Base-by-base conservation (phyloP, 2,113 vertebrate genomes). In the Psilopsiagon aurifrons region DNA sequence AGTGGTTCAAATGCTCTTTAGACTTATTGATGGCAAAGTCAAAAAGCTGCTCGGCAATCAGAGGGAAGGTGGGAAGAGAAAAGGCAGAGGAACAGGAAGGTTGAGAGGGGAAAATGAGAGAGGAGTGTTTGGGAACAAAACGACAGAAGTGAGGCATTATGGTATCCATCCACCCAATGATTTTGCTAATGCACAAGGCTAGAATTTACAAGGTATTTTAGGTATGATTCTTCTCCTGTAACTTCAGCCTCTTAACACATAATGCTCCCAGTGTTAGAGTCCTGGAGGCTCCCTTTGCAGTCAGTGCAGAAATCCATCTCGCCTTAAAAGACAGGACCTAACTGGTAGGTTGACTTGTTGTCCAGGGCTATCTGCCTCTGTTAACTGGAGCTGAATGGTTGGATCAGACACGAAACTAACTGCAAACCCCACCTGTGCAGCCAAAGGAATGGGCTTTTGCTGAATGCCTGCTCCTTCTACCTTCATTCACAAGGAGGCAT, bases 21-120 rank as follows among this genome's bases (percentile, higher is more conserved):
- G 93, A 71, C 68, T 62, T 96, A 95, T 96, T 94, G 95, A 95
- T 68, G 92, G 71, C 80, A 86, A 93, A 96, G 94, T 90, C 95
- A 94, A 91, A 96, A 92, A 94, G 94, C 86, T 67, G 84, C 94
- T 94, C 82, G 14, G 95, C 87, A 88, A 70, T 92, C 96, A 92
- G 94, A 43, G 78, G 23, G 60, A 77, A 80, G 91, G 94, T 63
- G 81, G 74, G 54, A 85, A 75, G 64, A 83, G 91, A 46, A 86
- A 89, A 80, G 67, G 74, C 77, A 11, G 31, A 88, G 92, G 90
- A 81, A 63, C 46, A 8, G 82, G 46, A 88, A 29, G 46, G 59
- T 70, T 90, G 66, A 55, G 52, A 67, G 83, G 74, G 25, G 41
- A 37, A 76, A 78, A 93, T 6, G 29, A 84, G 73, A 68, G 46